Conservation (phyloP, 2,113 vertebrate species). For the Pachycephala philippinensis region DNA sequence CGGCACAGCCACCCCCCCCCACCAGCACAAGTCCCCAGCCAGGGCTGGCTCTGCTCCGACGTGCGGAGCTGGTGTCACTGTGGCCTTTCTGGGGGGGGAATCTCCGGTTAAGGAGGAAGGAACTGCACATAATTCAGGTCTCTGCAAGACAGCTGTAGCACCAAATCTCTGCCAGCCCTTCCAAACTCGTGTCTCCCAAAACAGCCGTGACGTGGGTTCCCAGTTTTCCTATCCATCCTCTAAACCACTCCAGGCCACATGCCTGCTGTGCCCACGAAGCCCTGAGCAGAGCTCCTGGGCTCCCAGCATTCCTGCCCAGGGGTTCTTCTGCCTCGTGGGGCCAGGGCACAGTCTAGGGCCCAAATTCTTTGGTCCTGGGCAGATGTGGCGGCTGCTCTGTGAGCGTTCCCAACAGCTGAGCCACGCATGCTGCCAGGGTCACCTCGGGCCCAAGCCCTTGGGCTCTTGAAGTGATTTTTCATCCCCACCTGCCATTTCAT, state of each 20-base stretch:
- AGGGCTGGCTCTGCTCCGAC: neutral
- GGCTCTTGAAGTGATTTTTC: neutral
- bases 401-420: neutral
- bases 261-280: fast-evolving
- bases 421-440: neutral
- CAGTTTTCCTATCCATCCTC: fast-evolving
- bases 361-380: fast-evolving
- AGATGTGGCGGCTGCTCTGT: fast-evolving
- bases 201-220: fast-evolving
- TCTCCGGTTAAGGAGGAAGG: neutral
- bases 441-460: neutral
- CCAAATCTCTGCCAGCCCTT: neutral
- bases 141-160: neutral
- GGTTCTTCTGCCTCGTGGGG: fast-evolving
- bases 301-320: neutral
- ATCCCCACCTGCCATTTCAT: neutral
- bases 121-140: neutral
- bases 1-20: fast-evolving
- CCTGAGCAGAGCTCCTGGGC: neutral
- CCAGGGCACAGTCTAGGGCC: neutral
- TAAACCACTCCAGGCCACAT: fast-evolving
- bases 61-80: fast-evolving
- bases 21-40: fast-evolving
- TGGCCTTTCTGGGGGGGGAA: neutral
- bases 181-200: fast-evolving